Evolutionary conservation across 2,113 vertebrate genomes (phyloP), one percentile per base, ranked within the genome.

Genomic region (Apteryx mantelli): DNA sequence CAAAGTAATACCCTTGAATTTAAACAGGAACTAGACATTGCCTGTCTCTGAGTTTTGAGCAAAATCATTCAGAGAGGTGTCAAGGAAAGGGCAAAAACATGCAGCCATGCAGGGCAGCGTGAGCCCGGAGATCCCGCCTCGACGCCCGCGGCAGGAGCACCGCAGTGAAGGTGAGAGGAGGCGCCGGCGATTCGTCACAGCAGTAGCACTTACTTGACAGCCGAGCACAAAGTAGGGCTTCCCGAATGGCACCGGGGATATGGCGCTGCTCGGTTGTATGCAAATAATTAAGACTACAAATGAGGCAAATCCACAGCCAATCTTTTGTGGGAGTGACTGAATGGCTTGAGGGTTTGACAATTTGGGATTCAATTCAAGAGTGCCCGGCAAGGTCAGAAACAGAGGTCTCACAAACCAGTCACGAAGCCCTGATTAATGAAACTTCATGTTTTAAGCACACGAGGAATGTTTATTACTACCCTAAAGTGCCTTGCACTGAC

Each of bases 301-400:
- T 88, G 91, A 91, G 95, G 94, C 34, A 97, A 96, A 88, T 70
- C 88, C 86, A 88, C 87, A 48, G 1, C 25, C 58, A n/a, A 60
- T 79, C 83, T 91, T 70, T 71, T 32, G 87, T 55, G 79, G 48
- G 65, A 28, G 87, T 71, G 32, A 73, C 36, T 2, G 2, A 96
- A 88, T 3, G 28, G 82, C 7, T 19, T 55, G 30, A 63, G 96
- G 68, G 40, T 58, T 34, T 78, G 74, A 17, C 20, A 38, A 68
- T 42, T 40, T 5, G 1, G 2, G 0, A 42, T 92, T 95, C 92
- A 94, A 22, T 73, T 69, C 16, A 15, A 81, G 89, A 85, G 22
- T 38, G 8, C 82, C 56, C 82, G 89, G 46, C 78, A 91, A 82
- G 76, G 74, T 63, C 86, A 42, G 52, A 94, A 36, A 34, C 50